Conservation (phyloP, 2,888 invertebrate species). For the Lacanobia wlatinum region DNA sequence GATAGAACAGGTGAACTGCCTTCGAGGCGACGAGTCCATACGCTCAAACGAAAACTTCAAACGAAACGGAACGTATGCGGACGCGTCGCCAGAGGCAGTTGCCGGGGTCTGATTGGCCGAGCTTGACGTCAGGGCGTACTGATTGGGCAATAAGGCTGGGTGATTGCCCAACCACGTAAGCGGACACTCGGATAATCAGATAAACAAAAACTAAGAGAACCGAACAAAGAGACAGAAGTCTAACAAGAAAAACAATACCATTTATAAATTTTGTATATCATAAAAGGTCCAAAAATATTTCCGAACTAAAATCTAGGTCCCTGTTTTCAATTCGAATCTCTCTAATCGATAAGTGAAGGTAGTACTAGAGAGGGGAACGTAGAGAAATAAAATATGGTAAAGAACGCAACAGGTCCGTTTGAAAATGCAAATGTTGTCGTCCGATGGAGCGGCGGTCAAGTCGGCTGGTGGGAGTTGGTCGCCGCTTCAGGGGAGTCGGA, state of each 20-base stretch:
- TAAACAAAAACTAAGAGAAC: conserved; percentile 71
- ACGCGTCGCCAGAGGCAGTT: conserved; percentile 81
- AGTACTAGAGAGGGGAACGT: conserved; percentile 50
- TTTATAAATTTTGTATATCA: conserved; percentile 79
- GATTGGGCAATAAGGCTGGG: conserved; percentile 94
- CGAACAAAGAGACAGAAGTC: conserved; percentile 63
- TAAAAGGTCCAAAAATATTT: conserved; percentile 88
- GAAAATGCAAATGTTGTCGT: conserved; percentile 83
- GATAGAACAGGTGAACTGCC: conserved; percentile 80
- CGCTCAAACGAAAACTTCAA: conserved; percentile 69
- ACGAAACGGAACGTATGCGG: conserved; percentile 74
- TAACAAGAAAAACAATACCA: conserved; percentile 64
- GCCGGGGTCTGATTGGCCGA: conserved; percentile 82
- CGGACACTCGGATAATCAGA: conserved; percentile 89
- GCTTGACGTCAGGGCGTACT: conserved; percentile 87
- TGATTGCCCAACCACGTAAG: conserved; percentile 93
- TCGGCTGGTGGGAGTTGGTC: conserved; percentile 84
- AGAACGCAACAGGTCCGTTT: conserved; percentile 86
- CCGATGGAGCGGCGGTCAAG: conserved; percentile 86
- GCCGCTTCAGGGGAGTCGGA: conserved; percentile 81
- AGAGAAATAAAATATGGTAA: conserved; percentile 71
- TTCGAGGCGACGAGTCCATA: conserved; percentile 75
- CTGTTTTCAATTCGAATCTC: conserved; percentile 85
- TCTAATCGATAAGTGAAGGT: conserved; percentile 69
- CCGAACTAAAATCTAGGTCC: conserved; percentile 87